These are phyloP conservation scores for Malachius bipustulatus DNA, from an alignment of 2,888 invertebrate species.

Conservation along the genomic window DNA sequence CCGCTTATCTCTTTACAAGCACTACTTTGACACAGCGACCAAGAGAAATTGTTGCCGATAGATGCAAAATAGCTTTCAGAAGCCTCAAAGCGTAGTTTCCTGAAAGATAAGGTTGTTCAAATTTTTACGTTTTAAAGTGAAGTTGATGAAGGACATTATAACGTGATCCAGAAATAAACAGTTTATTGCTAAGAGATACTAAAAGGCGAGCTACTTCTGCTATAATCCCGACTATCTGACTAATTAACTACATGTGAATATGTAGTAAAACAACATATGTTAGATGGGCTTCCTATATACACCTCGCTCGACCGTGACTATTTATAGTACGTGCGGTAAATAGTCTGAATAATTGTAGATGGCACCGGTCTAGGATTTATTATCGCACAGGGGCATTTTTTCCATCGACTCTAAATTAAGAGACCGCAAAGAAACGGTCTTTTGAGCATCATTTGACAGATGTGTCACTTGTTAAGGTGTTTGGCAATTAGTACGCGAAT, in stretches of 20 bases:
- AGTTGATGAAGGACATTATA: no score
- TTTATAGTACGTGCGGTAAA: constrained; percentile 12
- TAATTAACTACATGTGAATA: constrained; percentile 14
- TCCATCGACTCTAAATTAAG: constrained; percentile 9
- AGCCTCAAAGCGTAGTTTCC: no score
- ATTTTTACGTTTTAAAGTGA: no score
- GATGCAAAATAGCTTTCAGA: no score
- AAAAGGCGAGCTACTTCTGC: no score
- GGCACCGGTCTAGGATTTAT: constrained; percentile 7
- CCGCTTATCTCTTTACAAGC: no score
- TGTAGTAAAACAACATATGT: constrained; percentile 11
- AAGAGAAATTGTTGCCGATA: no score
- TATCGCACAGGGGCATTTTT: constrained; percentile 10
- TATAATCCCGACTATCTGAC: no score
- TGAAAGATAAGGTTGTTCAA: no score
- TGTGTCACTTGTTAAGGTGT: constrained; percentile 10
- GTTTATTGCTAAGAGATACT: no score
- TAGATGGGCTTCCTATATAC: constrained; percentile 6
- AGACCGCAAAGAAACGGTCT: constrained; percentile 5
- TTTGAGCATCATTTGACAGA: constrained; percentile 12
- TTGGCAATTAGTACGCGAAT: constrained; percentile 12
- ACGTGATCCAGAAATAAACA: no score
- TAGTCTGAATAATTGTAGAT: constrained; percentile 14
- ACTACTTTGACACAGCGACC: no score
- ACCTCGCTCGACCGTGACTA: constrained; percentile 6